These are phyloP conservation scores for Tipula vernalis DNA, from an alignment of 2,888 invertebrate species.

Conservation along the genomic window DNA sequence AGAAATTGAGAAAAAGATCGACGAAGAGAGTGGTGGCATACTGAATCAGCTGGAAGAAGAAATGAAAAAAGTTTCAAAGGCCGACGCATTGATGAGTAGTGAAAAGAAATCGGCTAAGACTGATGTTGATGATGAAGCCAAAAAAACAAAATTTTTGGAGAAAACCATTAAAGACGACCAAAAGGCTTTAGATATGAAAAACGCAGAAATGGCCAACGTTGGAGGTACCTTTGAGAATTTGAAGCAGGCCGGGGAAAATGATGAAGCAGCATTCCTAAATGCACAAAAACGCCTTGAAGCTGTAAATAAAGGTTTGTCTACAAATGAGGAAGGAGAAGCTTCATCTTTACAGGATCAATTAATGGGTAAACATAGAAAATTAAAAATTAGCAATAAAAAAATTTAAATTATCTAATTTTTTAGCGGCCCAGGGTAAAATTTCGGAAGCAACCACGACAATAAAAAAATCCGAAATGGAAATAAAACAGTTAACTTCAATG, in stretches of 20 bases:
- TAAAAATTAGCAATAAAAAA: not conserved
- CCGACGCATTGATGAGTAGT: constrained; percentile 52
- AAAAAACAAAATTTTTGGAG: constrained; percentile 51
- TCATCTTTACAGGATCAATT: constrained; percentile 83
- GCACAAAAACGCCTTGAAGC: constrained; percentile 76
- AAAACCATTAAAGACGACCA: constrained; percentile 57
- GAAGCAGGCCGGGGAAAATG: constrained; percentile 50
- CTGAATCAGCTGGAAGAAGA: constrained; percentile 50
- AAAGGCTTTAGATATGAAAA: constrained; percentile 44
- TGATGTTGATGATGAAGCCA: constrained; percentile 51
- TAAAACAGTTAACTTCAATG: constrained; percentile 47
- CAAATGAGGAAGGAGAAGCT: constrained; percentile 64
- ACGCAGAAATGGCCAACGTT: constrained; percentile 45
- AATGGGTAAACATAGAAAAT: constrained; percentile 43
- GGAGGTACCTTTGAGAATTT: constrained; percentile 54
- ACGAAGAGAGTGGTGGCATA: constrained; percentile 51
- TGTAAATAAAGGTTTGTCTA: constrained; percentile 67
- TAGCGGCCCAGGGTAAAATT: constrained; percentile 62
- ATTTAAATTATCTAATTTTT: constrained; percentile 15
- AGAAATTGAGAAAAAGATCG: constrained; percentile 49
- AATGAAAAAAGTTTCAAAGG: constrained; percentile 49
- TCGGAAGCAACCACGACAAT: constrained; percentile 66
- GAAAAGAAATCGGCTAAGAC: constrained; percentile 51
- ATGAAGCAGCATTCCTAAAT: constrained; percentile 50
- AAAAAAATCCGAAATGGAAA: constrained; percentile 64